Percentiles rank a stretch among this genome's conserved stretches.
These are phyloP conservation scores for Aricia agestis DNA, from an alignment of 1,140 invertebrate species.

Conservation along the genomic window DNA sequence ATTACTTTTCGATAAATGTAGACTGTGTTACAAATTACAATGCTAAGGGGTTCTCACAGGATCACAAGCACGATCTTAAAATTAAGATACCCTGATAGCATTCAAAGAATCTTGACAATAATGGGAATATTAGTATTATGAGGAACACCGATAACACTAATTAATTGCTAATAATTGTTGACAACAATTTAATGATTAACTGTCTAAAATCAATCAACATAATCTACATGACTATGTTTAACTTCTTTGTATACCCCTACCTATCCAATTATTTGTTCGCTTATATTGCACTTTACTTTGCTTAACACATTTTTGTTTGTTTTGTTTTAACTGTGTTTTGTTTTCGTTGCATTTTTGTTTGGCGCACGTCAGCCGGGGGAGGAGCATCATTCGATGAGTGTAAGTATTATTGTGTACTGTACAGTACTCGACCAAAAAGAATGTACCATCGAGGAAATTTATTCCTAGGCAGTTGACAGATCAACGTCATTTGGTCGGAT, in stretches of 20 bases:
- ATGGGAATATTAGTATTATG: background rate
- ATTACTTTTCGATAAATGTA: too few species aligned
- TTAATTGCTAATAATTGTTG: too few species aligned
- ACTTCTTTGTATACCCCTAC: background rate
- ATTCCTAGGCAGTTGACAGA: too few species aligned
- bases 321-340: constrained; percentile 59
- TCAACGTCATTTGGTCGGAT: too few species aligned
- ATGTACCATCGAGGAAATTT: too few species aligned
- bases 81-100: background rate
- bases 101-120: background rate
- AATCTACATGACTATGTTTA: background rate
- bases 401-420: constrained; percentile 46
- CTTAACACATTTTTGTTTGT: constrained; percentile 45
- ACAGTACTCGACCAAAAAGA: too few species aligned
- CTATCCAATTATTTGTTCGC: constrained; percentile 17
- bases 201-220: background rate
- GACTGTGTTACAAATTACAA: background rate
- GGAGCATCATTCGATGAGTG: constrained; percentile 77
- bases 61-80: background rate
- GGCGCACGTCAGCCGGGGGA: constrained; percentile 70
- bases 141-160: background rate
- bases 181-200: background rate
- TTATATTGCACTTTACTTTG: constrained; percentile 29
- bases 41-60: background rate
- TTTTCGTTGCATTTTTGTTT: constrained; percentile 71